phyloP scores from a whole-genome alignment of 30 jellyfish, hydroid and myxozoan genomes.

The Hydractinia echinata region DNA sequence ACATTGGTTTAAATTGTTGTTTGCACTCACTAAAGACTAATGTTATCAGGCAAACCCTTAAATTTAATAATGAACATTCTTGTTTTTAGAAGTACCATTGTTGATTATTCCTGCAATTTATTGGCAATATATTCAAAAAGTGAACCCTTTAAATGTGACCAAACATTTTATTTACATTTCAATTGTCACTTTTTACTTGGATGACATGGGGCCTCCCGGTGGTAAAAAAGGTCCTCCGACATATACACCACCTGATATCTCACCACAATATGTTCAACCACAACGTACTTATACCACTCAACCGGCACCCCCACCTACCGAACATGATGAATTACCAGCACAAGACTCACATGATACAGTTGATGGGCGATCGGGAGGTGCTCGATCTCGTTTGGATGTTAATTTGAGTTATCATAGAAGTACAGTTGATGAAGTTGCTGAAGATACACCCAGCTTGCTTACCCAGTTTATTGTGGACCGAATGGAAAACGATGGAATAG shows the following conservation, averaged over 20 bases:
- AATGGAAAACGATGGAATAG: constrained; percentile 54
- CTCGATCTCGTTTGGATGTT: background rate
- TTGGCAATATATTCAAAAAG: no score
- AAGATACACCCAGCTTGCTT: constrained; percentile 45
- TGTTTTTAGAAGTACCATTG: no score
- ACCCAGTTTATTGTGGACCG: constrained; percentile 53
- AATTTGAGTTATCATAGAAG: constrained; percentile 2
- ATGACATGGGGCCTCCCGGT: constrained; percentile 10
- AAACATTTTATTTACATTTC: no score
- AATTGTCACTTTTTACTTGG: no score
- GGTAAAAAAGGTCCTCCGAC: background rate
- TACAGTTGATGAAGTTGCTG: constrained; percentile 15
- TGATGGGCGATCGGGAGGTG: constrained; percentile 5
- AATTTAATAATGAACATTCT: no score
- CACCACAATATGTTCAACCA: no score
- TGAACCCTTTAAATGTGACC: no score
- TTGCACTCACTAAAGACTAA: no score
- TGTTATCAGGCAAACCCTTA: no score
- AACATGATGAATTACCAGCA: constrained; percentile 7
- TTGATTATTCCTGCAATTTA: no score
- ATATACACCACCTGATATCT: no score
- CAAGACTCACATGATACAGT: background rate
- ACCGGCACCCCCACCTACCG: background rate
- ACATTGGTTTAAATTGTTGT: no score
- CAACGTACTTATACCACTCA: background rate